phyloP scores from a whole-genome alignment of 2,888 invertebrate species.

The Cheilosia vulpina region DNA sequence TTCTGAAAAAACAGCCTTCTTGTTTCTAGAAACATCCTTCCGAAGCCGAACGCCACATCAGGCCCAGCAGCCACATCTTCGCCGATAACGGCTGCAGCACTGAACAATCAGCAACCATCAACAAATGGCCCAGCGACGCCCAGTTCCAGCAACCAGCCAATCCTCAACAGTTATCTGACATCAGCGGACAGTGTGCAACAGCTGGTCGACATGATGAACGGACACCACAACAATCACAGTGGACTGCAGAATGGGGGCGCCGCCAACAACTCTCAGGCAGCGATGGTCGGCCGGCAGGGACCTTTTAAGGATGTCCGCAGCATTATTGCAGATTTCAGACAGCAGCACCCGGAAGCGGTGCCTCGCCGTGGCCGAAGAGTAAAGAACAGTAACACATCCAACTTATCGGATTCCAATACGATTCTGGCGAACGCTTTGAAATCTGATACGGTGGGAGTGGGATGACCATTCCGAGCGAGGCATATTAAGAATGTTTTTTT shows the following conservation, averaged over 20 bases:
- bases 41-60: conserved; percentile 79
- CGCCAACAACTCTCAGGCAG: conserved; percentile 77
- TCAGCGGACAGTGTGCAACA: conserved; percentile 76
- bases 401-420: conserved; percentile 76
- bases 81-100: conserved; percentile 3
- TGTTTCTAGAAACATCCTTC: conserved; percentile 83
- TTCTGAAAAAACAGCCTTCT: conserved; percentile 78
- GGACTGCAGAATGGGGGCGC: conserved; percentile 78
- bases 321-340: conserved; percentile 91
- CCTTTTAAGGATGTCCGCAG: conserved; percentile 92
- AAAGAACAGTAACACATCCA: conserved; percentile 81
- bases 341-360: conserved; percentile 89
- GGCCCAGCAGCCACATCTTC: conserved; percentile 16
- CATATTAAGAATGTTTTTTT: conserved; percentile 71
- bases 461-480: conserved; percentile 52
- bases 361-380: conserved; percentile 88
- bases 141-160: conserved; percentile 67
- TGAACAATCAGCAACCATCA: conserved; percentile 7
- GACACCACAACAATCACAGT: conserved; percentile 73
- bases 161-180: conserved; percentile 76
- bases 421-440: conserved; percentile 76
- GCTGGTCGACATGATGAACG: conserved; percentile 77
- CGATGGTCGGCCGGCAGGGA: conserved; percentile 87
- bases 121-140: conserved; percentile 68
- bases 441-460: conserved; percentile 75